These are phyloP conservation scores for Amblyjoppa proteus DNA, from an alignment of 2,888 invertebrate species.

Conservation along the genomic window DNA sequence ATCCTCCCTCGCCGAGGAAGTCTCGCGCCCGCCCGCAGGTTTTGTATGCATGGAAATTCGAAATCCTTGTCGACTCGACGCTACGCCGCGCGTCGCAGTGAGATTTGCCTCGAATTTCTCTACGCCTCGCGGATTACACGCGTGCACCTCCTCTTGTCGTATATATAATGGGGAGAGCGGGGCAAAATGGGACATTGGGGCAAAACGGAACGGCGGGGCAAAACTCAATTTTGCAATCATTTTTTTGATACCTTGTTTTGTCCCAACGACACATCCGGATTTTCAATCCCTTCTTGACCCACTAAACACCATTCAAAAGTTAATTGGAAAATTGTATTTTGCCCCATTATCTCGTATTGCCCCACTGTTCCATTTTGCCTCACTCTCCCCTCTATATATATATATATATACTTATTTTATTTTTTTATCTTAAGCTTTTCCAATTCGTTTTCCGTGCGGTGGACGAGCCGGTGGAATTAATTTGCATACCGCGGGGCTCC, in stretches of 20 bases:
- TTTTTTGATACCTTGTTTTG: too few species aligned
- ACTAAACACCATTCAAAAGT: too few species aligned
- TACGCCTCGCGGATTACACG: slow-evolving; percentile 49
- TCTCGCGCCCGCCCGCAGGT: not conserved
- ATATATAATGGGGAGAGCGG: not conserved
- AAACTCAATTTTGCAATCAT: too few species aligned
- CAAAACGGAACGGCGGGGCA: too few species aligned
- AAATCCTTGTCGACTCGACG: slow-evolving; percentile 33
- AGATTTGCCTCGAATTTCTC: slow-evolving; percentile 49
- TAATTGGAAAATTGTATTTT: too few species aligned
- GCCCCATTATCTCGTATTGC: too few species aligned
- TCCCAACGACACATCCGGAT: too few species aligned
- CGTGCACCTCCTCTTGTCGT: slow-evolving; percentile 17
- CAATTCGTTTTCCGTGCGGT: not conserved
- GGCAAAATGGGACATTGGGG: too few species aligned
- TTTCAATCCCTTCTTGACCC: too few species aligned
- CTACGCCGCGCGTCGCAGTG: slow-evolving; percentile 2
- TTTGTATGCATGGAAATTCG: slow-evolving; percentile 40
- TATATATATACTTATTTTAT: not conserved
- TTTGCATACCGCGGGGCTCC: not conserved
- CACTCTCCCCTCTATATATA: too few species aligned
- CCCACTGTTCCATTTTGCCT: too few species aligned
- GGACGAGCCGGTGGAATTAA: not conserved
- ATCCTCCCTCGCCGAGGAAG: slow-evolving; percentile 13
- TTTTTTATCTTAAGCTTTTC: not conserved